phyloP scores from a whole-genome alignment of 1,140 invertebrate genomes.

The Drosophila baimaii region DNA sequence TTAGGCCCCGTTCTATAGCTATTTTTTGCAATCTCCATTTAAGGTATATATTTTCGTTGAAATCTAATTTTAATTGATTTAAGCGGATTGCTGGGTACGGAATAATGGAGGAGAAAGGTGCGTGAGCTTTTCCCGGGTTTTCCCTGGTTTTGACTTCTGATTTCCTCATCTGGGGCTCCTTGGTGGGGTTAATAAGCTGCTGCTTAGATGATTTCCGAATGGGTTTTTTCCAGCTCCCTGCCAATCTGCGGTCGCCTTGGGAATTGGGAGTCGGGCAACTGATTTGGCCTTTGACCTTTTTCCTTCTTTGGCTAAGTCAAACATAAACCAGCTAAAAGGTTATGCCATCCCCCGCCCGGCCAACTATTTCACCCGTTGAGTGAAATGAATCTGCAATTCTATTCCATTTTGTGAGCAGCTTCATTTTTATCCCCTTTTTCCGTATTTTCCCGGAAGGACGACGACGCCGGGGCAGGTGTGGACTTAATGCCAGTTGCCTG shows the following conservation, averaged over 20 bases:
- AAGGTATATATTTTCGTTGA: conserved; percentile 19
- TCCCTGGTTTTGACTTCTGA: background rate
- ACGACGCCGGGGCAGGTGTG: conserved; percentile 60
- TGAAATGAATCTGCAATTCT: conserved; percentile 82
- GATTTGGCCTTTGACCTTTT: conserved; percentile 44
- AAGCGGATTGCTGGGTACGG: conserved; percentile 36
- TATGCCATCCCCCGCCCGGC: conserved; percentile 14
- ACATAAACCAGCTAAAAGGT: conserved; percentile 64
- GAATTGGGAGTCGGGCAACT: conserved; percentile 25
- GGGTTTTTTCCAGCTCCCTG: conserved; percentile 14
- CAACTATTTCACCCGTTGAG: conserved; percentile 45
- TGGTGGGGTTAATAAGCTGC: conserved; percentile 33
- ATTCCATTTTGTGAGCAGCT: conserved; percentile 65
- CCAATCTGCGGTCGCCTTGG: conserved; percentile 36
- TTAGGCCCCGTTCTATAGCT: conserved; percentile 4
- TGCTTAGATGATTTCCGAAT: conserved; percentile 37
- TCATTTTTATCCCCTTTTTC: conserved; percentile 33
- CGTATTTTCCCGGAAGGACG: conserved; percentile 12
- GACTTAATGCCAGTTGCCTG: conserved; percentile 54
- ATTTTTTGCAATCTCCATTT: conserved; percentile 4
- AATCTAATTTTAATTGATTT: conserved; percentile 59
- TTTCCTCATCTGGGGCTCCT: background rate
- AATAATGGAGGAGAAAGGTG: background rate
- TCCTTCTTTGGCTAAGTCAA: conserved; percentile 36
- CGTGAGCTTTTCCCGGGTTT: background rate